Evolutionary conservation across 2,888 invertebrate species (phyloP), one percentile per base, ranked within the genome.

Genomic region (Latrodectus elegans): DNA sequence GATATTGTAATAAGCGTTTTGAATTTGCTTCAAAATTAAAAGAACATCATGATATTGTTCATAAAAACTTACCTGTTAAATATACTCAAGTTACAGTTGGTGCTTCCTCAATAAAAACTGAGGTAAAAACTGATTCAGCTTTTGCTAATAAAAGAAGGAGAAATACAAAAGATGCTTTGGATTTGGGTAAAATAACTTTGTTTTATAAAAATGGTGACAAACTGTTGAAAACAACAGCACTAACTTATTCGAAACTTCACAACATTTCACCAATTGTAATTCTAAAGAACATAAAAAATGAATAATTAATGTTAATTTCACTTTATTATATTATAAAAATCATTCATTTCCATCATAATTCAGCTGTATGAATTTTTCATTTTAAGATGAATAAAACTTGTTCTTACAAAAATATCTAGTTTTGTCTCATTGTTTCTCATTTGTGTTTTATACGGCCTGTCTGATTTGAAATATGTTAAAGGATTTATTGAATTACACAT

Each of bases 21-120:
- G 87, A 88, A 38, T 88, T 83, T 60, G 87, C 87, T 1, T 52
- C 82, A 8, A 68, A 53, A 22, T 52, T 82, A 6, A 82, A 74
- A 52, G 82, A 88, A 38, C 87, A 88, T 68, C 87, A 88, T 38
- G 82, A 88, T 51, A 26, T 65, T 14, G n/a, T 51, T 11, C 87
- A 88, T 22, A 78, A 78, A 55, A 60, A 52, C 14, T 53, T 88
- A 52, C 82, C 83, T 14, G 51, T 88, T 6, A 82, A 75, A 9
- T 88, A 83, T 64, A 74, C 70, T 15, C 82, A 88, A 51, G 87
- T 83, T 70, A 79, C 78, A 11, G 4, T 88, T 4, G 55, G 64
- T 52, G 12, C 14, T 38, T 14, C 12, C 1, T 38, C 38, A 38
- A 10, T n/a, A 6, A 26, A n/a, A 51, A 14, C 15, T 9, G 15